phyloP scores from a whole-genome alignment of 35 echinoderm and acorn worm genomes.

The Strongylocentrotus purpuratus region DNA sequence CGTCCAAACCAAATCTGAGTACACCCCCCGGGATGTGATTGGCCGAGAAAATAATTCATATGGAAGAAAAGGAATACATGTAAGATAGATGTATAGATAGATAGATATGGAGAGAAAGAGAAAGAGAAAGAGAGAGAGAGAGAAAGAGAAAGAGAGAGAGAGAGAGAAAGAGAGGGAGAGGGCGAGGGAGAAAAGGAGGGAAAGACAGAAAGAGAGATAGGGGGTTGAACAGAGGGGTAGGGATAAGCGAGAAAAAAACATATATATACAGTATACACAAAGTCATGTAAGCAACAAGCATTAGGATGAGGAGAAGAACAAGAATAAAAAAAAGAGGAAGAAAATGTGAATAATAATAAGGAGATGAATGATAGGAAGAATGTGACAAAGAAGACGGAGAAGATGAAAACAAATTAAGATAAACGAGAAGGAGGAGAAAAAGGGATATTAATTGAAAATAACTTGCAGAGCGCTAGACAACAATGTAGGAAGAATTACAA shows the following conservation, averaged over 20 bases:
- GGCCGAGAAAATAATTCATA: too few relatives aligned
- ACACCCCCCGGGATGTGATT: too few relatives aligned
- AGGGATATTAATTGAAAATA: not conserved
- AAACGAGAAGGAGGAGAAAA: not conserved
- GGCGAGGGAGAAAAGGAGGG: not conserved
- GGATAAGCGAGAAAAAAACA: too few relatives aligned
- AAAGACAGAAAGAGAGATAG: not conserved
- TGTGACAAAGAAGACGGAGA: not conserved
- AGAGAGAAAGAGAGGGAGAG: not conserved
- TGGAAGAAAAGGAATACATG: not conserved
- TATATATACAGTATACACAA: not conserved
- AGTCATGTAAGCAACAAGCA: not conserved
- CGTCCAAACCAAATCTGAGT: too few relatives aligned
- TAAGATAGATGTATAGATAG: not conserved
- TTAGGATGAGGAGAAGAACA: not conserved
- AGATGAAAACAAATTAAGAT: not conserved
- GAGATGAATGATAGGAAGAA: not conserved
- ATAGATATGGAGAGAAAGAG: not conserved
- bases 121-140: not conserved
- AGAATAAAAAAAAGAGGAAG: not conserved
- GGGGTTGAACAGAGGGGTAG: not conserved
- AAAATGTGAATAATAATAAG: not conserved
- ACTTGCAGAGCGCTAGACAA: not conserved
- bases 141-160: not conserved
- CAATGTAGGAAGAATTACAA: not conserved